Base-by-base conservation (phyloP, 1,140 invertebrate genomes). In the Aphidius ervi region DNA sequence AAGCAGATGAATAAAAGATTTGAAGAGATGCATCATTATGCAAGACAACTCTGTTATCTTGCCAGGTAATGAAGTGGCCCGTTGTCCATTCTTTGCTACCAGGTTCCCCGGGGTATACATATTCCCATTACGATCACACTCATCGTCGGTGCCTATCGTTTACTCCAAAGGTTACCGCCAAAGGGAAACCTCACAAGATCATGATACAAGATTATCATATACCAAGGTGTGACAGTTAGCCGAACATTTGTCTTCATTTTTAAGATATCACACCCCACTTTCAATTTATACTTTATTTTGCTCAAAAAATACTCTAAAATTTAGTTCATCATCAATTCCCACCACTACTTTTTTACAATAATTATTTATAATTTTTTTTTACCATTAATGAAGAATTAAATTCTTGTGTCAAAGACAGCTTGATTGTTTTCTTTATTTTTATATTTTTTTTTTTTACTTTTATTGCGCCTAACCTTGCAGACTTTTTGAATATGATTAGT, bases 1-100 rank as follows among this genome's bases (percentile, higher is more conserved):
- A 16, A 42, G n/a, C 10, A 58, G 46, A 59, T 59, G 6, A 46
- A 39, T 45, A 23, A 16, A 39, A 57, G 47, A n/a, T 52, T 62
- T 31, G 23, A 31, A 31, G 4, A 31, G 37, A 52, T 46, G 53
- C 67, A 70, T 68, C 68, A 71, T 74, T 75, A 75, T 64, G 72
- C 70, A 71, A 71, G 72, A 73, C 69, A 63, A 73, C 68, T 74
- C 62, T 68, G 71, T 76, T 76, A 76, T 70, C 71, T 63, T 59
- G 56, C 31, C 46, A 56, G 64, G 63, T 67, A 69, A 68, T 71
- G 68, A 70, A 70, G 66, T 67, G 67, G 67, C 67, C 67, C 62
- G 67, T 67, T 69, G 67, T 72, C 67, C 23, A 31, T 31, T 31
- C 68, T 69, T 71, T 61, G 68, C 67, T 68, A 67, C 66, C 66